Evolutionary conservation across 2,888 invertebrate genomes (phyloP).

Genomic region (Mesorhabditis belari): DNA sequence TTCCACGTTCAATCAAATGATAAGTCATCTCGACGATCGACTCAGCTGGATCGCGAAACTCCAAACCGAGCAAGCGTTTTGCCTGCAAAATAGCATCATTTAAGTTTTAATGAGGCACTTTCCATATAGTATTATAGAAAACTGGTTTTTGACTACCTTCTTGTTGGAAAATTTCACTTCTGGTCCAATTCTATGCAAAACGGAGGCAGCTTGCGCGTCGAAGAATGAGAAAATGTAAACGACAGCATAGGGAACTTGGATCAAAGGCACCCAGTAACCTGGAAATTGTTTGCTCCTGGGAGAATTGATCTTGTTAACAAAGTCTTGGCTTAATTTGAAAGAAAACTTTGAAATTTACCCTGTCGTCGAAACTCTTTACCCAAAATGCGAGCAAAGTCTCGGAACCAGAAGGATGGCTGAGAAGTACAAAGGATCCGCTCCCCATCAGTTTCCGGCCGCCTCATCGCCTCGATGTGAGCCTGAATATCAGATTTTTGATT

Average conservation of each 20-base stretch:
- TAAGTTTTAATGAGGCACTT: too few relatives aligned
- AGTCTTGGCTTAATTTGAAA: neutral
- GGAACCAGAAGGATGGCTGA: conserved; percentile 55
- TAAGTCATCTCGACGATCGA: too few relatives aligned
- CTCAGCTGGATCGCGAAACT: too few relatives aligned
- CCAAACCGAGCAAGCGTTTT: too few relatives aligned
- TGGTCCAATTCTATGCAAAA: conserved; percentile 49
- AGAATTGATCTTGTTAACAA: neutral
- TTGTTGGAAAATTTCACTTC: conserved; percentile 53
- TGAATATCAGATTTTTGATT: neutral
- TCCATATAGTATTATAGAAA: too few relatives aligned
- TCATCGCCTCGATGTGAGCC: conserved; percentile 59
- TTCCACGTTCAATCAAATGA: too few relatives aligned
- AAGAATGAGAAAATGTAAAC: conserved; percentile 55
- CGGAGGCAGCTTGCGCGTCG: conserved; percentile 55
- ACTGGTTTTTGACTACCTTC: too few relatives aligned
- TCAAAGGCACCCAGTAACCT: conserved; percentile 56
- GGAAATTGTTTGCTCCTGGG: neutral
- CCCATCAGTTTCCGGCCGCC: conserved; percentile 56
- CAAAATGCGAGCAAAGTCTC: conserved; percentile 57
- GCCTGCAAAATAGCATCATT: too few relatives aligned
- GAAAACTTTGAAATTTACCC: conserved; percentile 49
- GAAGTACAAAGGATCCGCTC: conserved; percentile 53
- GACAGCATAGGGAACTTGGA: conserved; percentile 55
- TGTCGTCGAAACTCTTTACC: conserved; percentile 57